Conservation (phyloP, 2,113 vertebrate species). For the Percina caprodes region DNA sequence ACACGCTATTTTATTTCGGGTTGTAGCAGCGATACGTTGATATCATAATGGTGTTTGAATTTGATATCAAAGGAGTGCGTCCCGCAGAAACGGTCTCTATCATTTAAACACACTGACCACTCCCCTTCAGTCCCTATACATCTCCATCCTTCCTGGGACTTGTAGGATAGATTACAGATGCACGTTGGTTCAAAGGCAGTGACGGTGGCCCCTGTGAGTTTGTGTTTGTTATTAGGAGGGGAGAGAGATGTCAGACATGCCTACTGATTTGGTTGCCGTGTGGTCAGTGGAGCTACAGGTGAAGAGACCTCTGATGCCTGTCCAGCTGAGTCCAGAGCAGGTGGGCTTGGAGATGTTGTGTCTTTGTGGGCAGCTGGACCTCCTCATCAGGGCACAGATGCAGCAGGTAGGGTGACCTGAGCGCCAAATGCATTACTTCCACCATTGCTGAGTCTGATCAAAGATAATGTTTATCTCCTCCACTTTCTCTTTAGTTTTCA, state of each 20-base stretch:
- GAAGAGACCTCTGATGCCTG: slow-evolving; percentile 83
- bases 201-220: background rate
- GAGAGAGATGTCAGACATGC: background rate
- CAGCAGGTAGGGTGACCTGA: slow-evolving; percentile 77
- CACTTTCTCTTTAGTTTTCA: background rate
- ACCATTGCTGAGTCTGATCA: background rate
- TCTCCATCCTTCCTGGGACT: slow-evolving; percentile 7
- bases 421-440: background rate
- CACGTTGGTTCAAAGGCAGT: background rate
- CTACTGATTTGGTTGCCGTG: slow-evolving; percentile 31
- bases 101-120: slow-evolving; percentile 33
- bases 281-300: slow-evolving; percentile 83
- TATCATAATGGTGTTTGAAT: background rate
- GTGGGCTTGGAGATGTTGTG: slow-evolving; percentile 87
- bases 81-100: background rate
- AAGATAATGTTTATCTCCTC: background rate
- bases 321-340: slow-evolving; percentile 84
- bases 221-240: background rate
- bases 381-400: slow-evolving; percentile 86
- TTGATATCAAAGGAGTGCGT: background rate
- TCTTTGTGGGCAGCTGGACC: slow-evolving; percentile 86
- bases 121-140: slow-evolving; percentile 24
- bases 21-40: too few species aligned
- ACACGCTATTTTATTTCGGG: background rate
- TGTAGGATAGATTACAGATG: slow-evolving; percentile 5